These are phyloP conservation scores for Leptobrachium leishanense DNA, from an alignment of 2,113 vertebrate species.

Conservation along the genomic window DNA sequence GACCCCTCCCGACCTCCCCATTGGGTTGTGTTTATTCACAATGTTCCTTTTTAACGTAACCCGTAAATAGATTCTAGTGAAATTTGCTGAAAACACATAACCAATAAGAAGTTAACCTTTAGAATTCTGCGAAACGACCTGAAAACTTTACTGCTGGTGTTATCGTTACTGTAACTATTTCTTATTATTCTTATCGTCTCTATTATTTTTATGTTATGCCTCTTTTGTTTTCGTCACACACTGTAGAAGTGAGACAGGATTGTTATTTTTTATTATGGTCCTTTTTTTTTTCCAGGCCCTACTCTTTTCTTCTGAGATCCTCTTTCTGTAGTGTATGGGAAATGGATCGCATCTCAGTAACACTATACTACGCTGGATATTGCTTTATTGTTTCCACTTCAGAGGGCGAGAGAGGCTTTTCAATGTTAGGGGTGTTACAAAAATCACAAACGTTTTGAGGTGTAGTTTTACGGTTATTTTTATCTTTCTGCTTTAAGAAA, in stretches of 20 bases:
- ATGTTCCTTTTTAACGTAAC: no score
- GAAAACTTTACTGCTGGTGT: no score
- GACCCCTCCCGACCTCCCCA: neutral
- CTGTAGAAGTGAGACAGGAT: no score
- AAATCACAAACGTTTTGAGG: neutral
- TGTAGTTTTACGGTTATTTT: neutral
- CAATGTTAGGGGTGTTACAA: neutral
- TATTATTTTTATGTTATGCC: neutral
- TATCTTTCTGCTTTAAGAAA: no score
- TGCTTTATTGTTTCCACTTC: slow-evolving; percentile 11
- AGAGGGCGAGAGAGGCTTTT: neutral
- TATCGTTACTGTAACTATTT: no score
- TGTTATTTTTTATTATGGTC: no score
- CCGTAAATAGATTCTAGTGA: no score
- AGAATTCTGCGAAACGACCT: no score
- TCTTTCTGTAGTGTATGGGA: neutral
- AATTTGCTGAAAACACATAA: no score
- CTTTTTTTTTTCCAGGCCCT: slow-evolving; percentile 14
- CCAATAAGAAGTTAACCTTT: no score
- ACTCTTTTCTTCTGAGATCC: neutral
- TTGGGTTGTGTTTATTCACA: neutral
- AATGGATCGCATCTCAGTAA: neutral
- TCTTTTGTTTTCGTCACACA: neutral
- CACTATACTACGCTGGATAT: neutral
- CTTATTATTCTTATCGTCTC: no score